Conservation (phyloP, 1,140 invertebrate species). For the Wasmannia auropunctata region DNA sequence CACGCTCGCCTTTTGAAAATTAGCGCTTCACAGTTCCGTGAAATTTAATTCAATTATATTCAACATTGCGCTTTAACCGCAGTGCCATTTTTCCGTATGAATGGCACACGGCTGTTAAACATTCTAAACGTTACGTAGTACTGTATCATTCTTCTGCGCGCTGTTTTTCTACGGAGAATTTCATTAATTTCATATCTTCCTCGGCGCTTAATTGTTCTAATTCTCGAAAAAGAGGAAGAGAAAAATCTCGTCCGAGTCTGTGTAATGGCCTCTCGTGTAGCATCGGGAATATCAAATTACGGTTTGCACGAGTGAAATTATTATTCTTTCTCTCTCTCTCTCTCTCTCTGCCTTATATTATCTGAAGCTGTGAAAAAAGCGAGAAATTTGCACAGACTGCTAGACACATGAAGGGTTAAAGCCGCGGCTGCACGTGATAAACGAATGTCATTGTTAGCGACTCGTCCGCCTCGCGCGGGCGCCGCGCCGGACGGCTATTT, state of each 20-base stretch:
- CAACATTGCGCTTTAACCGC: neutral
- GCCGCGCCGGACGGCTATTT: constrained; percentile 20
- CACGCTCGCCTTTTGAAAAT: constrained; percentile 15
- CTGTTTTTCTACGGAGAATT: neutral
- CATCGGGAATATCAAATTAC: constrained; percentile 46
- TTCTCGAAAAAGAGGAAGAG: neutral
- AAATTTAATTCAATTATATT: constrained; percentile 32
- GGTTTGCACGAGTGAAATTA: constrained; percentile 18
- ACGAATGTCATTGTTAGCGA: constrained; percentile 51
- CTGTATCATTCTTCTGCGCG: neutral
- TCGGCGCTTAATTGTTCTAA: constrained; percentile 4
- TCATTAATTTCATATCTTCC: constrained; percentile 15
- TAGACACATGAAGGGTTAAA: constrained; percentile 42
- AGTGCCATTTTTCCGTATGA: neutral
- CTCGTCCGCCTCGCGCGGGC: neutral
- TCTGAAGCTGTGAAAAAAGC: constrained; percentile 11
- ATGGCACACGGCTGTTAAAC: neutral
- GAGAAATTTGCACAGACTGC: neutral
- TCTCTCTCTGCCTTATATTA: neutral
- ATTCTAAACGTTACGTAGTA: neutral
- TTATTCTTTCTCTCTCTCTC: neutral
- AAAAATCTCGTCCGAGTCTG: neutral
- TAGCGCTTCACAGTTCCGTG: constrained; percentile 6
- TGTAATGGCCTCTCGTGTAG: neutral
- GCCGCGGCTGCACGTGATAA: constrained; percentile 39